phyloP scores from a whole-genome alignment of 2,113 vertebrate species.

The Sylvietta virens region DNA sequence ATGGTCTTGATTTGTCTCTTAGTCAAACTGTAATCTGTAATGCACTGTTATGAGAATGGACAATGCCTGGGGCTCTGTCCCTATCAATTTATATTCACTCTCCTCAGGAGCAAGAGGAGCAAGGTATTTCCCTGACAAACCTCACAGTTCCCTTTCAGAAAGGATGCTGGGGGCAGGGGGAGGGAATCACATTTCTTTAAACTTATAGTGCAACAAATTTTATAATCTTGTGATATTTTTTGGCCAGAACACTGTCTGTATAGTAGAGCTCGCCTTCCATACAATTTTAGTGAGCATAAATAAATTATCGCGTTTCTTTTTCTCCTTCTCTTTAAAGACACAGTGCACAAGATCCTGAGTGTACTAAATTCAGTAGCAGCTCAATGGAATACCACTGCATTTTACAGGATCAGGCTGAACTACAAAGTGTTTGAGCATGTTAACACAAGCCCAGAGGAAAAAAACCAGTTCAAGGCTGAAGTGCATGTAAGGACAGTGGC shows the following conservation, averaged over 20 bases:
- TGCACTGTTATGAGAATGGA: neutral
- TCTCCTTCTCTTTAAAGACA: neutral
- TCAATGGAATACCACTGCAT: neutral
- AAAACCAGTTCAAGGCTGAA: neutral
- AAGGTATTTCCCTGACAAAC: neutral
- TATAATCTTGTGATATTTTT: neutral
- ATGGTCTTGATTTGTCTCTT: neutral
- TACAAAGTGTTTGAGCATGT: neutral
- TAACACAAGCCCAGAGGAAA: neutral
- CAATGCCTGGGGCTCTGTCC: neutral
- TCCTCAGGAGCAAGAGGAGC: neutral
- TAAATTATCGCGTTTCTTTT: neutral
- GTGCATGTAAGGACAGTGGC: slow-evolving; percentile 2
- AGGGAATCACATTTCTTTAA: neutral
- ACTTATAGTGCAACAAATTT: neutral
- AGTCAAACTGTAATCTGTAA: neutral
- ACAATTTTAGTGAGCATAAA: neutral
- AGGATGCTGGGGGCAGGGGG: neutral
- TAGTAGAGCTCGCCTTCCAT: neutral
- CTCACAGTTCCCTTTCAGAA: neutral
- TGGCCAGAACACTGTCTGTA: neutral
- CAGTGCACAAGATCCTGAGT: neutral
- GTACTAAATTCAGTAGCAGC: neutral
- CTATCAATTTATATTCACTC: neutral
- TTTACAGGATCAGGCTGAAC: neutral